Base-by-base conservation (phyloP, 2,888 invertebrate species). In the Selenia dentaria region DNA sequence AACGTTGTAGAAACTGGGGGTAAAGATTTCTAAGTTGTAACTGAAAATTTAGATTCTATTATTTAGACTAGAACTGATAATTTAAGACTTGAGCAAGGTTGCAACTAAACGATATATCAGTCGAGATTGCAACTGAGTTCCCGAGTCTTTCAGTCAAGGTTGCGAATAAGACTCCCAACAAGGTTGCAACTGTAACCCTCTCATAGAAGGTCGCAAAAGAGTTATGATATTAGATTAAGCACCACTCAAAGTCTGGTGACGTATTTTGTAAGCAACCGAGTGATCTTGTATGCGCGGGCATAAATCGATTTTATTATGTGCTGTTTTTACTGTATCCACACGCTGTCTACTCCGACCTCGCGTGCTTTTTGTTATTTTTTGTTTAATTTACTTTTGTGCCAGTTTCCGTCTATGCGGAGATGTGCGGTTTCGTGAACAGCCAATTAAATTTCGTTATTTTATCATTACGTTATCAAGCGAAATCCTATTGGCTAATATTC, bases 281-380 rank as follows among this genome's bases (percentile, higher is more conserved):
- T 54, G 57, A 57, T 57, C 52, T 54, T 54, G 25, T 51, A 51
- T 35, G 50, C 39, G 24, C 12, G 24, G 13, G 24, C 18, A 18
- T 47, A 28, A 37, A 31, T 20, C 6, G 32, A 28, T 31, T 32
- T 31, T 26, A 25, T 31, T 12, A 25, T 45, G 9, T 50, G 37
- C 39, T 40, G 41, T 45, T 50, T 33, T 31, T 31, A 32, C 36
- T 51, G 9, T 43, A 24, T 24, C n/a, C 18, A 38, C 45, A 42
- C 43, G 38, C 45, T 48, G 29, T 49, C 40, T 6, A 40, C 40
- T 41, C 49, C 27, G 37, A 49, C 25, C 48, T 27, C 9, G 25
- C 24, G 29, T 18, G 29, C 20, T 31, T 46, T 36, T 29, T 39
- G 28, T 42, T 46, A 46, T 37, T 27, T 35, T 40, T 46, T 22